These are phyloP conservation scores for Venusia cambrica DNA, from an alignment of 2,888 invertebrate genomes.

Conservation along the genomic window DNA sequence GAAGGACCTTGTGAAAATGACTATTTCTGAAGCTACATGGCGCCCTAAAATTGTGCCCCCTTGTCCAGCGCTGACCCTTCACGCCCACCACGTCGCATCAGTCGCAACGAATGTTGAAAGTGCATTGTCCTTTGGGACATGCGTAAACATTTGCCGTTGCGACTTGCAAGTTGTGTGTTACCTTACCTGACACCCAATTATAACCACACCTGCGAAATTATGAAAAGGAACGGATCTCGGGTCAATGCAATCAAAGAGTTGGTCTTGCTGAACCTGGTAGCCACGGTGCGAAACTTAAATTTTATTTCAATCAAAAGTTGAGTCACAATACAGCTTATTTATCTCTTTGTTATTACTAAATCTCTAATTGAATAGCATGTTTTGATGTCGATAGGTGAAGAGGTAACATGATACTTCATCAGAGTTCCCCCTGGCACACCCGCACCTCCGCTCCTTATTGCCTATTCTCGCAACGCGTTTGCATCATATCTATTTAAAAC, in stretches of 20 bases:
- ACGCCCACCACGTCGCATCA: constrained; percentile 28
- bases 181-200: constrained; percentile 12
- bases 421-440: constrained; percentile 1
- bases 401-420: constrained; percentile 1
- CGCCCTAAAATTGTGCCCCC: constrained; percentile 18
- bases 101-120: constrained; percentile 27
- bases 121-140: constrained; percentile 31
- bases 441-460: constrained; percentile 21
- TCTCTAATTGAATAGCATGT: too few species aligned
- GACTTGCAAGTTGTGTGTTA: too few species aligned
- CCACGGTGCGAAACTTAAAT: too few species aligned
- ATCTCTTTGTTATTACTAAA: too few species aligned
- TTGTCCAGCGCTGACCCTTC: constrained; percentile 24
- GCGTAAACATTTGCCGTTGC: constrained; percentile 15
- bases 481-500: constrained; percentile 36
- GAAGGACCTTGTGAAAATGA: constrained; percentile 20
- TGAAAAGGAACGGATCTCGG: too few species aligned
- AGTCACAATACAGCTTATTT: too few species aligned
- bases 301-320: too few species aligned
- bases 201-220: constrained; percentile 8
- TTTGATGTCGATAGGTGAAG: too few species aligned
- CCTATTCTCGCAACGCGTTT: constrained; percentile 25
- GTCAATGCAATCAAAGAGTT: too few species aligned
- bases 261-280: too few species aligned
- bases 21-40: constrained; percentile 16